Conservation (phyloP, 2,113 vertebrate species). For the Spheniscus mendiculus region DNA sequence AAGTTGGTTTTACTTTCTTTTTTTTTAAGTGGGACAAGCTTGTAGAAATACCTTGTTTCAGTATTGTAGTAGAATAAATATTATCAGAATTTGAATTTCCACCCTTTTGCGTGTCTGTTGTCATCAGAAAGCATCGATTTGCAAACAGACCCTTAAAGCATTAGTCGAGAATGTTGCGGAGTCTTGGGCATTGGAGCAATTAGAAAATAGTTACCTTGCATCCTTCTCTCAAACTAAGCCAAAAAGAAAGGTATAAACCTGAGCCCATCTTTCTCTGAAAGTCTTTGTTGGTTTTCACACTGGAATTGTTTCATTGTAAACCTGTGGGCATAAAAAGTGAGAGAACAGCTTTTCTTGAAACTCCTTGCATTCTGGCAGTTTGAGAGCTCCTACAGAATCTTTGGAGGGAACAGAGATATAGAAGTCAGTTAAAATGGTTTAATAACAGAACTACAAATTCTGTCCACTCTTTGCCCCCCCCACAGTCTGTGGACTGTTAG, state of each 20-base stretch:
- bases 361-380: background rate
- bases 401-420: background rate
- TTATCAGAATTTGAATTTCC: background rate
- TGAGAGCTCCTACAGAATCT: background rate
- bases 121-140: background rate
- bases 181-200: background rate
- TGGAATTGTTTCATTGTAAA: background rate
- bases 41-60: background rate
- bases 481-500: background rate
- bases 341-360: background rate
- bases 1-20: background rate
- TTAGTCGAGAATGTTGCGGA: background rate
- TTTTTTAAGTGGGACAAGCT: background rate
- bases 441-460: background rate
- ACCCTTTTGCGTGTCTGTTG: background rate
- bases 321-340: background rate
- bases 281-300: background rate
- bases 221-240: background rate
- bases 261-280: background rate
- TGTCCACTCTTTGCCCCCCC: fast-evolving
- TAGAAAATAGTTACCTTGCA: background rate
- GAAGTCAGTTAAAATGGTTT: background rate
- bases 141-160: background rate
- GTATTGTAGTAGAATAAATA: background rate
- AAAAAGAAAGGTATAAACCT: background rate